Conservation (phyloP, 92 coral and sea anemone species). For the Blastomussa wellsi region DNA sequence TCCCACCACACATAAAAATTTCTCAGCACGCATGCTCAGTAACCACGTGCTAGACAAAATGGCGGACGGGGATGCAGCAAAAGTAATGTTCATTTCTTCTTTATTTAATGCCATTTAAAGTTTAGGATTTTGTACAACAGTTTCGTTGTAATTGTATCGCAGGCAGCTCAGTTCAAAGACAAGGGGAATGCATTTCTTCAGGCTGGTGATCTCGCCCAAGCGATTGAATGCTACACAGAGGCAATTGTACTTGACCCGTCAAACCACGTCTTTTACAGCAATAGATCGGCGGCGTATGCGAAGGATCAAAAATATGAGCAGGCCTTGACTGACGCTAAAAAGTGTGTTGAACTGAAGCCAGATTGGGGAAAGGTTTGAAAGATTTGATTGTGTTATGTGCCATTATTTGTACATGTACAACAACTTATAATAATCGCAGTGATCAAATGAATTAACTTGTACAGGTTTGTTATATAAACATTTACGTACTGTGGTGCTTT, state of each 20-base stretch:
- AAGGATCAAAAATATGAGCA: conserved; percentile 82
- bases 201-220: conserved; percentile 75
- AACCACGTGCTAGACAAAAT: conserved; percentile 10
- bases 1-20: not conserved
- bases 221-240: conserved; percentile 86
- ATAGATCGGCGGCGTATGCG: conserved; percentile 94
- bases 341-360: conserved; percentile 89
- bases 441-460: no score
- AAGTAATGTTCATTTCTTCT: not conserved
- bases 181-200: conserved; percentile 82
- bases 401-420: not conserved
- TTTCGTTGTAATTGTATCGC: not conserved
- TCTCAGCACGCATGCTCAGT: conserved; percentile 7
- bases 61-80: conserved; percentile 6
- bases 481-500: no score
- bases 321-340: conserved; percentile 88
- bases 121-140: not conserved
- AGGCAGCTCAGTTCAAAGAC: conserved; percentile 87
- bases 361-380: conserved; percentile 94
- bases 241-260: conserved; percentile 85
- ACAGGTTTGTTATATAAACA: no score
- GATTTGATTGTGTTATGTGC: not conserved
- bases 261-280: conserved; percentile 96
- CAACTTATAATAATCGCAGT: no score
- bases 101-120: not conserved